Evolutionary conservation across 2,888 invertebrate species (phyloP).

Genomic region (Mycalesis mineus): DNA sequence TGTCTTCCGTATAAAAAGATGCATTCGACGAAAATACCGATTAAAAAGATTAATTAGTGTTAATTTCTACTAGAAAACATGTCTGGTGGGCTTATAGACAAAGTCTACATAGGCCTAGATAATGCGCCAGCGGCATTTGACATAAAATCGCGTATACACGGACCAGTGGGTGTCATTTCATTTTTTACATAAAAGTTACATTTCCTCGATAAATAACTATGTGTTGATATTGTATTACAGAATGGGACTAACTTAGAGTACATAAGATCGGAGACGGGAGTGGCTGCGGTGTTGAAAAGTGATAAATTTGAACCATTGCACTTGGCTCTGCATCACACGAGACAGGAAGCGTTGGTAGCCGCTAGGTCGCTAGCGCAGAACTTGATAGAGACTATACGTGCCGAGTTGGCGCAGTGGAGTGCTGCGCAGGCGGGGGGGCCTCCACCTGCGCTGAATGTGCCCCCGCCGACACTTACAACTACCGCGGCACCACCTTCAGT

Average conservation of each 20-base stretch:
- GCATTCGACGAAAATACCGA: slow-evolving; percentile 45
- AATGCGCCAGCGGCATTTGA: slow-evolving; percentile 87
- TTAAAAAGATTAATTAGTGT: slow-evolving; percentile 36
- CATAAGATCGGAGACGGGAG: slow-evolving; percentile 87
- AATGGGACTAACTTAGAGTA: slow-evolving; percentile 86
- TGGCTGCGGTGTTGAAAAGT: slow-evolving; percentile 84
- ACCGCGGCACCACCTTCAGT: slow-evolving; percentile 55
- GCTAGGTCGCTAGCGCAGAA: slow-evolving; percentile 85
- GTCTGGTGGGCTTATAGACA: slow-evolving; percentile 79
- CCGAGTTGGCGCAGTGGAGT: slow-evolving; percentile 74
- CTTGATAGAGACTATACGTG: slow-evolving; percentile 87
- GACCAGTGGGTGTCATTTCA: slow-evolving; percentile 65
- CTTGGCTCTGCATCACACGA: slow-evolving; percentile 85
- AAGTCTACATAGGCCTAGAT: slow-evolving; percentile 87
- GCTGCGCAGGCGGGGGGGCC: slow-evolving; percentile 66
- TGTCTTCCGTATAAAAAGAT: slow-evolving; percentile 42
- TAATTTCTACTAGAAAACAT: slow-evolving; percentile 44
- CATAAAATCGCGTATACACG: slow-evolving; percentile 85
- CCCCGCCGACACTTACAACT: slow-evolving; percentile 60
- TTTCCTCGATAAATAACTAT: neutral
- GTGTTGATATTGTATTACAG: slow-evolving; percentile 45
- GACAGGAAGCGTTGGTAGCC: slow-evolving; percentile 81
- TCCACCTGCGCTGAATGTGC: slow-evolving; percentile 62
- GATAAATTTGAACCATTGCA: slow-evolving; percentile 85
- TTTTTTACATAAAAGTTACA: slow-evolving; percentile 8